These are phyloP conservation scores for Hydrocynus forskahlii DNA, from an alignment of 2,797 vertebrate species.

Conservation along the genomic window DNA sequence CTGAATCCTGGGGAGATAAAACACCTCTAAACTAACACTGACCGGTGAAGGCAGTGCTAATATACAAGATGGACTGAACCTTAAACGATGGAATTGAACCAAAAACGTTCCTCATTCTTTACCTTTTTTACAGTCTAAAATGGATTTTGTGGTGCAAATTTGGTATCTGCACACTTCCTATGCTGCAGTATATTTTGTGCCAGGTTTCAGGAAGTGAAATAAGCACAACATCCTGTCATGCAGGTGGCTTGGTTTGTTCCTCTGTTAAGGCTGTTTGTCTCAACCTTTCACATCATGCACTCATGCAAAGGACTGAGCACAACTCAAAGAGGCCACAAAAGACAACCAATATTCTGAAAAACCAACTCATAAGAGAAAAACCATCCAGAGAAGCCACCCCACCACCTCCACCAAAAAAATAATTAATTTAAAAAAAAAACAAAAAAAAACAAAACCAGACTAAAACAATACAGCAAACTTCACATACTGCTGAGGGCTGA, in stretches of 20 bases:
- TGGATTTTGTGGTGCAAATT: not conserved
- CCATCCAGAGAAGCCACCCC: not conserved
- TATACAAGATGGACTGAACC: not conserved
- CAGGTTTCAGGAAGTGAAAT: slow-evolving; percentile 39
- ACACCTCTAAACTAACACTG: not conserved
- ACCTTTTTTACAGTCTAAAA: not conserved
- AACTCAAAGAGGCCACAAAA: too few relatives aligned
- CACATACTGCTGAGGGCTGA: too few relatives aligned
- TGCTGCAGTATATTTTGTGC: not conserved
- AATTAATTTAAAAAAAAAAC: not conserved
- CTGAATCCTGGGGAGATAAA: not conserved
- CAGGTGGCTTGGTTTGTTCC: slow-evolving; percentile 20
- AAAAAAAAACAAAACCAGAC: not conserved
- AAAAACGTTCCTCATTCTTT: too few relatives aligned
- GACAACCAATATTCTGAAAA: not conserved
- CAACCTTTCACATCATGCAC: not conserved
- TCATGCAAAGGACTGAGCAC: not conserved
- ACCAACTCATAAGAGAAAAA: not conserved
- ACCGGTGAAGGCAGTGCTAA: not conserved
- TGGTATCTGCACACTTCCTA: slow-evolving; percentile 5
- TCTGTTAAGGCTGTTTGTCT: not conserved
- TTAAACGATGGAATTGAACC: not conserved
- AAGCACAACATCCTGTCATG: slow-evolving; percentile 39
- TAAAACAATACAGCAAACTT: too few relatives aligned
- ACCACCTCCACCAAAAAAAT: too few relatives aligned